These are phyloP conservation scores for Drosophila persimilis DNA, from an alignment of 1,140 invertebrate species.

Conservation along the genomic window DNA sequence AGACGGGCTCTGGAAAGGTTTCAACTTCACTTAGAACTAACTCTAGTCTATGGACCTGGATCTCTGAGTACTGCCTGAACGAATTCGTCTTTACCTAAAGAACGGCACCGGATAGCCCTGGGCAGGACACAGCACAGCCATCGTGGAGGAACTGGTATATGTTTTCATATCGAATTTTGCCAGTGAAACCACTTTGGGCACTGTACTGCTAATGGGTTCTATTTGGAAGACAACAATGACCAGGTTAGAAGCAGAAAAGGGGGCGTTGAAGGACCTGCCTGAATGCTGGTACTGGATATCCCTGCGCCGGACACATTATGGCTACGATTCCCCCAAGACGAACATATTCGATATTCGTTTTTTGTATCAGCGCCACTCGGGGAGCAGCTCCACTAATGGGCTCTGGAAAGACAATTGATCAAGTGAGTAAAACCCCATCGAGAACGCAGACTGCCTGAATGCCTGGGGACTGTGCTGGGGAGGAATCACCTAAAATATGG, in stretches of 20 bases:
- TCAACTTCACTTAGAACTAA: neutral
- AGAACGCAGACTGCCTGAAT: constrained; percentile 45
- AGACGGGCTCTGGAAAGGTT: constrained; percentile 87
- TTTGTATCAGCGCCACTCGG: constrained; percentile 83
- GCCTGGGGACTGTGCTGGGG: rapidly evolving
- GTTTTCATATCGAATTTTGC: constrained; percentile 84
- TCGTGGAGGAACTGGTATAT: constrained; percentile 79
- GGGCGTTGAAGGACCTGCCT: constrained; percentile 27
- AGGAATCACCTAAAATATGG: constrained; percentile 77
- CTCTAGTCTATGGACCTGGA: neutral
- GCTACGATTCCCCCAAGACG: constrained; percentile 54
- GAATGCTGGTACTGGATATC: constrained; percentile 86
- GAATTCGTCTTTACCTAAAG: constrained; percentile 84
- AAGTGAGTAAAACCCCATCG: too few relatives aligned
- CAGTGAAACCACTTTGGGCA: constrained; percentile 84
- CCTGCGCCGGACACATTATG: constrained; percentile 89
- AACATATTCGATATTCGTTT: constrained; percentile 85
- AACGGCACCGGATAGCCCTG: constrained; percentile 88
- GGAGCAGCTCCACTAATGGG: constrained; percentile 88
- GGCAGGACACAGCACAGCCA: constrained; percentile 87
- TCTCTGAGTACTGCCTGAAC: constrained; percentile 33
- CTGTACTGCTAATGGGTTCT: constrained; percentile 89
- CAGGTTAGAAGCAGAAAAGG: neutral
- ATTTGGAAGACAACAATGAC: constrained; percentile 21
- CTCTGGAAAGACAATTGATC: constrained; percentile 83